Evolutionary conservation across 2,113 vertebrate genomes (phyloP).

Genomic region (Talpa occidentalis): DNA sequence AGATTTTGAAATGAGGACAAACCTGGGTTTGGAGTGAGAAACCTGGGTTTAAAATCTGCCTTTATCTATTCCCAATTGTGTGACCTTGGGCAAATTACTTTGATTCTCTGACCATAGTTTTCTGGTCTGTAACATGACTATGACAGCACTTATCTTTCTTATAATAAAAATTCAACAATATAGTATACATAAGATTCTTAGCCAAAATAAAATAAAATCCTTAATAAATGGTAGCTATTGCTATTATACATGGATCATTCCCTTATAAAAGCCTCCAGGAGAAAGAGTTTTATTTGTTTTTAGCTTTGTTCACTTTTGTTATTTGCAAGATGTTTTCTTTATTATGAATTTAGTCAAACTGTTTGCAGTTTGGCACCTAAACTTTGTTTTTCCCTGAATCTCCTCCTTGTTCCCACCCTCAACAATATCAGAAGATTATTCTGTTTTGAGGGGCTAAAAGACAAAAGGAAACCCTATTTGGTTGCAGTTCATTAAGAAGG

Average conservation of each 20-base stretch:
- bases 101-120: background rate
- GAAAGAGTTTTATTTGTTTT: background rate
- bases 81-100: background rate
- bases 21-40: background rate
- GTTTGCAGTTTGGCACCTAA: background rate
- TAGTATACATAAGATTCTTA: background rate
- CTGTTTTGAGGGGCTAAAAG: background rate
- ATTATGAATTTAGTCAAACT: conserved; percentile 18
- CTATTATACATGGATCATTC: background rate
- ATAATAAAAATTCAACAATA: conserved; percentile 27
- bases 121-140: background rate
- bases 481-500: background rate
- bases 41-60: background rate
- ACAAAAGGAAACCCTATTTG: background rate
- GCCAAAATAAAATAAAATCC: background rate
- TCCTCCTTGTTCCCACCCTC: background rate
- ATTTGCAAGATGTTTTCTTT: background rate
- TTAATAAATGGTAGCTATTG: background rate
- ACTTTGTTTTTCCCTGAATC: background rate
- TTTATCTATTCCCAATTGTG: background rate
- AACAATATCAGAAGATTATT: background rate
- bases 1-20: background rate
- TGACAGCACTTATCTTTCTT: background rate
- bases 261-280: background rate
- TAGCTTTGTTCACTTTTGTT: conserved; percentile 30